Percentiles rank a stretch among this genome's conserved stretches.
These are phyloP conservation scores for Phragmatobia fuliginosa DNA, from an alignment of 2,888 invertebrate species.

Conservation along the genomic window DNA sequence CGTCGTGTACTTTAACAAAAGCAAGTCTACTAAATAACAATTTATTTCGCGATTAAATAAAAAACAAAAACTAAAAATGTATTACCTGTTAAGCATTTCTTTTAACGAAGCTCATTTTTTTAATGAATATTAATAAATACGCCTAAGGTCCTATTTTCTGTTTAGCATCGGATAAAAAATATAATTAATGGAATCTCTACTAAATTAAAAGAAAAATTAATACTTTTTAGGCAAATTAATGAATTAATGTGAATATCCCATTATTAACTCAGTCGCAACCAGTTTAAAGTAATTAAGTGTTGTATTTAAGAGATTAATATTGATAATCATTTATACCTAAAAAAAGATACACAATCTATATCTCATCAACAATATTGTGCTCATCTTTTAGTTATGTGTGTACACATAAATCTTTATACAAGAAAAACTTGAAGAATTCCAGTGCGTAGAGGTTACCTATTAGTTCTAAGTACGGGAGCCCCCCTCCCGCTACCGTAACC, in stretches of 20 bases:
- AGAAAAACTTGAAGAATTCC: conserved; percentile 45
- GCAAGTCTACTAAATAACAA: too few species aligned
- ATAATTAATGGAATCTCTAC: neutral
- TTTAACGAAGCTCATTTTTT: too few species aligned
- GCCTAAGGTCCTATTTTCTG: neutral
- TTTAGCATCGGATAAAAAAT: neutral
- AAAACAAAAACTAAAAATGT: too few species aligned
- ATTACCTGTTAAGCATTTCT: too few species aligned
- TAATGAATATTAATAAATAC: neutral
- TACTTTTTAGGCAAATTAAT: neutral
- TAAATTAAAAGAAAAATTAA: neutral
- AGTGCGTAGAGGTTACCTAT: conserved; percentile 46
- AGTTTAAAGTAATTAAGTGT: neutral
- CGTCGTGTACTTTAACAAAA: too few species aligned
- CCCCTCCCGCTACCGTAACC: conserved; percentile 68
- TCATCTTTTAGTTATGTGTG: conserved; percentile 20
- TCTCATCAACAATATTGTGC: conserved; percentile 17
- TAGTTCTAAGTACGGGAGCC: conserved; percentile 48
- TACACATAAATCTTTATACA: conserved; percentile 33
- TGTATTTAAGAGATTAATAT: neutral
- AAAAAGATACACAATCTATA: conserved; percentile 2
- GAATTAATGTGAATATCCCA: neutral
- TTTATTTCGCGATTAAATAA: too few species aligned
- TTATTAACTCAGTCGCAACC: neutral
- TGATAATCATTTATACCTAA: conserved; percentile 17